phyloP scores from a whole-genome alignment of 2,888 invertebrate species.

The Dicranocentrus wangi region DNA sequence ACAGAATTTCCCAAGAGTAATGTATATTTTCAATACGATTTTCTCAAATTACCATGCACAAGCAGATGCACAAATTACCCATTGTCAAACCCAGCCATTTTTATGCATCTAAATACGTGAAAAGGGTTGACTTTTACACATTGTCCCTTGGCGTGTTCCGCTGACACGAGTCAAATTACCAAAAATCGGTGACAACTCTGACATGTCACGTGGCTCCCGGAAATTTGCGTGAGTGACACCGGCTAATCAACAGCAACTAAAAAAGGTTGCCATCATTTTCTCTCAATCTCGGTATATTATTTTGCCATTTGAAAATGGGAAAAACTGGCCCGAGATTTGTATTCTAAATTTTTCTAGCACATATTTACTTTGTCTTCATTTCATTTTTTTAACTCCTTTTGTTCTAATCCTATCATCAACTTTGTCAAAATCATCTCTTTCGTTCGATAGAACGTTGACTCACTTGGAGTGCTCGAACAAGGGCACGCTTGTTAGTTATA shows the following conservation, averaged over 20 bases:
- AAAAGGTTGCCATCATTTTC: not conserved
- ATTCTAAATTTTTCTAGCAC: no score
- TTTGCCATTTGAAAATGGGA: no score
- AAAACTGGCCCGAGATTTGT: no score
- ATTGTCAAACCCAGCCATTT: slow-evolving; percentile 31
- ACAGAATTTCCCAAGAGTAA: slow-evolving; percentile 45
- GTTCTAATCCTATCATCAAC: slow-evolving; percentile 53
- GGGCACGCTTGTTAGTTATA: slow-evolving; percentile 62
- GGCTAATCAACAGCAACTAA: slow-evolving; percentile 68
- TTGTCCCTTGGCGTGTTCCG: slow-evolving; percentile 27
- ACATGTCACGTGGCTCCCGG: slow-evolving; percentile 68
- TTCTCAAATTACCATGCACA: slow-evolving; percentile 38
- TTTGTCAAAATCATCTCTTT: slow-evolving; percentile 50
- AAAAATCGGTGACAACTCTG: slow-evolving; percentile 40
- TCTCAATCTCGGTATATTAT: no score
- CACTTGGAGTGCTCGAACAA: slow-evolving; percentile 32
- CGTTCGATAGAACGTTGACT: slow-evolving; percentile 47
- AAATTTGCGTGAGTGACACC: slow-evolving; percentile 69
- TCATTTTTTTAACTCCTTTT: slow-evolving; percentile 21
- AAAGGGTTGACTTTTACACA: slow-evolving; percentile 21
- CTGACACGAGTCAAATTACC: slow-evolving; percentile 2
- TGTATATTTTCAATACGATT: slow-evolving; percentile 48
- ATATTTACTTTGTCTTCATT: slow-evolving; percentile 55
- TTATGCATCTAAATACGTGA: slow-evolving; percentile 1
- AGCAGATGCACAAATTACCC: slow-evolving; percentile 31